Evolutionary conservation across 1,140 invertebrate genomes (phyloP).

Genomic region (Magallana ariakensis): DNA sequence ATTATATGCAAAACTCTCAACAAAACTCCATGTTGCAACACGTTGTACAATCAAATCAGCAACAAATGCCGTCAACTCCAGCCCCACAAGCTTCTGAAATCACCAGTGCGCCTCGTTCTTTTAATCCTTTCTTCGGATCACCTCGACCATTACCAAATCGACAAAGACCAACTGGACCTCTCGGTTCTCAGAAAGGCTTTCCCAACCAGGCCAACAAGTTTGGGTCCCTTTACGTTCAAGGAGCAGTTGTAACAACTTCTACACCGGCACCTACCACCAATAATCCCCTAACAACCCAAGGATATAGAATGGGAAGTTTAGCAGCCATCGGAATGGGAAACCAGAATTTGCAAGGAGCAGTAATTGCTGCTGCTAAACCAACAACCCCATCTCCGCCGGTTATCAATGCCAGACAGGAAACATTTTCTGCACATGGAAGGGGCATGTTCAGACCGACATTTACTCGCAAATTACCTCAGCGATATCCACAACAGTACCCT

Average conservation of each 20-base stretch:
- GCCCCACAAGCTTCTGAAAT: not conserved
- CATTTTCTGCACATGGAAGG: not conserved
- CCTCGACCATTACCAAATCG: not conserved
- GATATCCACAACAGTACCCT: conserved; percentile 3
- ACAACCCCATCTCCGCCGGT: not conserved
- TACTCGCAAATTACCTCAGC: conserved; percentile 4
- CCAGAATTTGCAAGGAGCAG: not conserved
- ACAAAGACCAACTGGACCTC: not conserved
- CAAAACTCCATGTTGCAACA: not conserved
- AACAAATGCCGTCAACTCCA: not conserved
- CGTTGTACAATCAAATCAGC: not conserved
- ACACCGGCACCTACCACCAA: not conserved
- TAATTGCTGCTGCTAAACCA: not conserved
- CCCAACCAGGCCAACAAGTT: not conserved
- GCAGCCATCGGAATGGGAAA: not conserved
- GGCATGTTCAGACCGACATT: not conserved
- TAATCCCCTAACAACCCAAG: not conserved
- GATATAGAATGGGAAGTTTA: not conserved
- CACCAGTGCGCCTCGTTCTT: not conserved
- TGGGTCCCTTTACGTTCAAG: not conserved
- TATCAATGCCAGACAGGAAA: not conserved
- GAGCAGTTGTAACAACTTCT: not conserved
- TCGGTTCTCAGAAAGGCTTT: not conserved
- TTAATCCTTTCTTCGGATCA: not conserved
- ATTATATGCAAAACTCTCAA: not conserved